Conservation (phyloP, 2,113 vertebrate species). For the Sapayoa aenigma region DNA sequence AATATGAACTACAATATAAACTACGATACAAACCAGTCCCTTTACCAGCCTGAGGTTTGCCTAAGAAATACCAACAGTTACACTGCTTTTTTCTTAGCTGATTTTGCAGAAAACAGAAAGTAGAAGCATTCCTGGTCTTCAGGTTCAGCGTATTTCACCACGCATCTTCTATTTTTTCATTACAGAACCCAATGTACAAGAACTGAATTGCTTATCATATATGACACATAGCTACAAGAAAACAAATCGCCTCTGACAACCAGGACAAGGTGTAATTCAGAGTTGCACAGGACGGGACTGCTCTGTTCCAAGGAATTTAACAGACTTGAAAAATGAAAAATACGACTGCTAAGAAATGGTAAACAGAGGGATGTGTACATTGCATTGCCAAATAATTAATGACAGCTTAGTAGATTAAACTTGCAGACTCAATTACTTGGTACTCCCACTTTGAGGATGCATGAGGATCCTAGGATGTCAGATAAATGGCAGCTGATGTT, state of each 20-base stretch:
- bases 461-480: neutral
- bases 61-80: neutral
- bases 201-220: neutral
- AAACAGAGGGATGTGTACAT: neutral
- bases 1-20: neutral
- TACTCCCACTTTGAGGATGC: neutral
- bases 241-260: neutral
- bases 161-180: neutral
- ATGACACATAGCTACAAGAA: neutral
- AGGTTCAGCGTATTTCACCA: neutral
- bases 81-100: neutral
- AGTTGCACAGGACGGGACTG: accelerated
- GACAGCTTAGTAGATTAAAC: neutral
- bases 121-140: neutral
- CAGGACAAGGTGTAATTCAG: accelerated
- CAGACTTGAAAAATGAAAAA: neutral
- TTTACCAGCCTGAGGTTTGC: neutral
- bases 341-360: neutral
- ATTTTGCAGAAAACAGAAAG: neutral
- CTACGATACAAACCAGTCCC: neutral
- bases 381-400: neutral
- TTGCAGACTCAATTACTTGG: neutral
- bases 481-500: neutral
- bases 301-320: neutral
- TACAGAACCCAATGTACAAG: neutral